Evolutionary conservation across 2,797 vertebrate species (phyloP), one percentile per base, ranked within the genome.

Genomic region (Urophycis tenuis): DNA sequence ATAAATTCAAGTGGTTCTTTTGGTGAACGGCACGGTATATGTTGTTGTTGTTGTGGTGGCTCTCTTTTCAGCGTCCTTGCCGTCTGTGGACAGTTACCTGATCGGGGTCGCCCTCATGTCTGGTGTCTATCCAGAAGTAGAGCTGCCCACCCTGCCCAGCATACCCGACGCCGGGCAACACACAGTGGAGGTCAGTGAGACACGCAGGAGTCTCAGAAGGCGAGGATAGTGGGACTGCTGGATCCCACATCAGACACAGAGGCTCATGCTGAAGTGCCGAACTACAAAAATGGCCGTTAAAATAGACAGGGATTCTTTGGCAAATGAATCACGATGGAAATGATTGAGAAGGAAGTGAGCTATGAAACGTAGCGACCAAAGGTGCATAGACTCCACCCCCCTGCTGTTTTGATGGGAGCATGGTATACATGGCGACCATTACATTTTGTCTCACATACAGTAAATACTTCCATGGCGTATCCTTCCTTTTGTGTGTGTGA

Each of bases 51-150:
- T 29, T 67, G 60, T 29, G 25, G 4, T n/a, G 9, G 22, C n/a
- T 67, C 60, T 67, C 30, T 33, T 3, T 17, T 29, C 72, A 95
- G 94, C 85, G 15, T 81, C 80, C 39, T 83, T 93, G 72, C 92
- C 91, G 6, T 86, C 88, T 10, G 10, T 72, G 67, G 90, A 92
- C 70, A 87, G 81, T 69, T 93, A 89, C 64, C 80, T 94, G 74
- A 86, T 87, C 1, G 94, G 94, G 72, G n/a, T 92, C 73, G 83
- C 89, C 71, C 76, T 92, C 25, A 91, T 95, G 91, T 90, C 88
- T 0, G 85, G 87, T 1, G 31, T 87, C 45, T 90, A 92, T 45
- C 14, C 82, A 1, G 79, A 78, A 60, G 80, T 76, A 49, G 83
- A 86, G 39, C 81, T 87, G 7, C 81, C 79, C 0, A 77, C 85